Conservation (phyloP, 1,140 invertebrate genomes). For the Leptinotarsa undecemlineata region DNA sequence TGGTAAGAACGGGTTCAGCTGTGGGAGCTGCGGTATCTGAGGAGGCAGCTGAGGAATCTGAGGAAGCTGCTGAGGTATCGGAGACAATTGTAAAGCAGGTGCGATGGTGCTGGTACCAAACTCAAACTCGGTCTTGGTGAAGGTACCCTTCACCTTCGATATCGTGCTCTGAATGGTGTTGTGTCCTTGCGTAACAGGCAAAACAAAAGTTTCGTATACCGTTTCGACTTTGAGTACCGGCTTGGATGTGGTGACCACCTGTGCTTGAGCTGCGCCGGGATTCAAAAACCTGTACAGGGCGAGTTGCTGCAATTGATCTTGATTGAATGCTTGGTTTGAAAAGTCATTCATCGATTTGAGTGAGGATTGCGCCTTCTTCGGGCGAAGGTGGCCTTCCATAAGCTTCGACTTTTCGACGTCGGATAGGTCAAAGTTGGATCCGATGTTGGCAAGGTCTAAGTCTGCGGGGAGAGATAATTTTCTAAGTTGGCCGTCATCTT, state of each 20-base stretch:
- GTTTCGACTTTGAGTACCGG: conserved; percentile 77
- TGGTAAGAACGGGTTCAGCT: conserved; percentile 56
- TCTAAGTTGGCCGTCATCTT: conserved; percentile 68
- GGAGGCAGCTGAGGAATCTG: conserved; percentile 53
- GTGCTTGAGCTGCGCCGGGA: conserved; percentile 65
- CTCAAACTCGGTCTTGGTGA: conserved; percentile 72
- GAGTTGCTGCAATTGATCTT: conserved; percentile 75
- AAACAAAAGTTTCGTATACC: conserved; percentile 78
- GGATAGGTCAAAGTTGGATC: conserved; percentile 69
- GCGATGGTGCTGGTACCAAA: conserved; percentile 72
- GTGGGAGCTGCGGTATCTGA: conserved; percentile 51
- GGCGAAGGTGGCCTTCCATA: conserved; percentile 60
- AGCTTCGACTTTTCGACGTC: conserved; percentile 68
- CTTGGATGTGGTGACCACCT: conserved; percentile 75
- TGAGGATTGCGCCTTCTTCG: conserved; percentile 64
- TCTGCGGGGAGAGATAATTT: conserved; percentile 61
- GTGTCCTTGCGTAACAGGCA: conserved; percentile 74
- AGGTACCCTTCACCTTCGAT: conserved; percentile 68
- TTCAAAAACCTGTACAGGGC: conserved; percentile 73
- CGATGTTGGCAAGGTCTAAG: conserved; percentile 67
- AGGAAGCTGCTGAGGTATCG: conserved; percentile 40
- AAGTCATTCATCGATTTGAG: conserved; percentile 47
- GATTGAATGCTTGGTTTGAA: conserved; percentile 61
- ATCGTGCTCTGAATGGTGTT: conserved; percentile 77
- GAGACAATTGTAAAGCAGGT: conserved; percentile 50